phyloP scores from a whole-genome alignment of 2,113 vertebrate genomes.

The Peromyscus leucopus region DNA sequence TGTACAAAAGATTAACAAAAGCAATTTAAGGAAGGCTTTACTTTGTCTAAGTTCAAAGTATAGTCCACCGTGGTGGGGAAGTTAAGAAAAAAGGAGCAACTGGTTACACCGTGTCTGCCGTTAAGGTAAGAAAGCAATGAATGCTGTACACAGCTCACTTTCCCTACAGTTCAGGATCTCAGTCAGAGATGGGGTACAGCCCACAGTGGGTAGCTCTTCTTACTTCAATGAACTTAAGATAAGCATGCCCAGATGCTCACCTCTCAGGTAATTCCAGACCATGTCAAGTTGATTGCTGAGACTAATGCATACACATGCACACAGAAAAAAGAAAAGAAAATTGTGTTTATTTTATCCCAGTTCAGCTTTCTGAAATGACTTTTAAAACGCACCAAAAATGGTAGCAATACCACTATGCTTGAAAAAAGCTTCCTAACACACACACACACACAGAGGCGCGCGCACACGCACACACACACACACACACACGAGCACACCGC shows the following conservation, averaged over 20 bases:
- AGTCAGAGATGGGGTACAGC: not conserved
- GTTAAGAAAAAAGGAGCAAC: not conserved
- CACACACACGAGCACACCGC: not conserved
- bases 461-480: not conserved
- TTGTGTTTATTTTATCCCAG: not conserved
- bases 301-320: not conserved
- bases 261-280: not conserved
- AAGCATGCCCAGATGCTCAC: not conserved
- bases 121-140: not conserved
- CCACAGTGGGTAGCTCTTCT: not conserved
- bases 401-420: not conserved
- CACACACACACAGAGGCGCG: too few species aligned
- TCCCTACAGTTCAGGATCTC: not conserved
- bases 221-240: not conserved
- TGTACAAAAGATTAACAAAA: not conserved
- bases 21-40: not conserved
- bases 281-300: not conserved
- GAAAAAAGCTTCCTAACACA: not conserved
- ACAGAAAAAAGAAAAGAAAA: not conserved
- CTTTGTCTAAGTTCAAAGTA: not conserved
- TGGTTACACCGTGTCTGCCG: not conserved
- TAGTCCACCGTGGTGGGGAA: not conserved
- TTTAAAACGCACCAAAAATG: slow-evolving; percentile 15
- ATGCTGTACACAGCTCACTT: not conserved
- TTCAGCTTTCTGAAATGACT: slow-evolving; percentile 41